Evolutionary conservation across 1,140 invertebrate species (phyloP), one percentile per base, ranked within the genome.

Genomic region (Leucophenga varia): DNA sequence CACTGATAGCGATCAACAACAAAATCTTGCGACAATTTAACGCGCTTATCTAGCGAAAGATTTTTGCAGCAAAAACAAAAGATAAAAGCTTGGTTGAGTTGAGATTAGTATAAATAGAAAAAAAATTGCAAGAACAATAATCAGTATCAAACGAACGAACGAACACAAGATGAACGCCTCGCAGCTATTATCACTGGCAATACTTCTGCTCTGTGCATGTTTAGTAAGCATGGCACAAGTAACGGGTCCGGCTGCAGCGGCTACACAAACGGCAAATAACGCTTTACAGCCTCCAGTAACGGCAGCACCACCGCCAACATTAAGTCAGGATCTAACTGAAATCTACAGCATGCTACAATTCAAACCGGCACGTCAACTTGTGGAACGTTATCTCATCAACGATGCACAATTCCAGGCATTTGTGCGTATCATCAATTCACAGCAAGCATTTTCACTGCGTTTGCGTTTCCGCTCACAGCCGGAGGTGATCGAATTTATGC

Each of bases 371-470:
- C 55, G 57, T n/a, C 51, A 70, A 16, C 42, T 73, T 2, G 20
- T 61, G n/a, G 49, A 48, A 19, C 55, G 70, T 9, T 73, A 73
- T 36, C 34, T 73, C 7, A 43, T 72, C 21, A 72, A 73, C 20
- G 70, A 73, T 55, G 63, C 39, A 7, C 50, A 73, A 51, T 72
- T 73, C 35, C 69, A 72, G 43, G 52, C 55, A 9, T 53, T 72
- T 34, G 54, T 73, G 10, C 48, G 70, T 13, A 60, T 58, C 19
- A 31, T 70, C 9, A 72, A 72, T 36, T 68, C 70, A 39, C 52
- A 64, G 3, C 48, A 39, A 10, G 69, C 45, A 2, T 55, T 57
- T 17, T 56, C 37, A 2, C 52, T 59, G n/a, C 38, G 43, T 14
- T 36, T 54, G 43, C 59, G 63, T 14, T 18, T 72, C 3, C 49